Evolutionary conservation across 2,888 invertebrate species (phyloP), one percentile per base, ranked within the genome.

Genomic region (Drosophila fungiperda): DNA sequence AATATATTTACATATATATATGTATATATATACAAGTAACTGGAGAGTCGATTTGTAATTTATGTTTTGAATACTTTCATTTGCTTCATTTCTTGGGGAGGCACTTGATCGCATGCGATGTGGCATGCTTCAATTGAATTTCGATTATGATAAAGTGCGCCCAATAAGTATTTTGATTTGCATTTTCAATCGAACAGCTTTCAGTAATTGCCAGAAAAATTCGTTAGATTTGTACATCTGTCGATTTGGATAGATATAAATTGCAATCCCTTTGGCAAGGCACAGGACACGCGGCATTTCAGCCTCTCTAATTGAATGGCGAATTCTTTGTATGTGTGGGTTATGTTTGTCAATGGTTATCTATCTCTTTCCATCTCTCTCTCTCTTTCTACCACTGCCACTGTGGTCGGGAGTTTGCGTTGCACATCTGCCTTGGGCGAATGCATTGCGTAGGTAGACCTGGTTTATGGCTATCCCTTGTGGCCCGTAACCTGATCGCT

Each of bases 401-500:
- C 68, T 62, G 38, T 78, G 68, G 23, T 38, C 26, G 29, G 40
- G 23, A 54, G 42, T 38, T 63, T 70, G 70, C 23, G 40, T 42
- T 53, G 80, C 82, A 87, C 83, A 83, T 87, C 83, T 83, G 83
- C 87, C 63, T 7, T 26, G 23, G 26, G 57, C 45, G 23, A 45
- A 45, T 45, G 61, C 58, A 45, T 38, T 68, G 82, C 84, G 87
- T 87, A 87, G 83, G 83, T 83, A 87, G 80, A 65, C 38, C 71
- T 66, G 72, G 58, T 67, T 73, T 68, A 68, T 59, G 57, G 55
- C 52, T 40, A 29, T 70, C 74, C 68, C 65, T 82, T 45, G 58
- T 15, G 83, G 69, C 57, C 9, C 58, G 89, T 89, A 89, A 89
- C 84, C 82, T 84, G 89, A 86, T 89, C 87, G 76, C 77, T 68